Conservation (phyloP, 2,113 vertebrate genomes). For the Hyla sarda region DNA sequence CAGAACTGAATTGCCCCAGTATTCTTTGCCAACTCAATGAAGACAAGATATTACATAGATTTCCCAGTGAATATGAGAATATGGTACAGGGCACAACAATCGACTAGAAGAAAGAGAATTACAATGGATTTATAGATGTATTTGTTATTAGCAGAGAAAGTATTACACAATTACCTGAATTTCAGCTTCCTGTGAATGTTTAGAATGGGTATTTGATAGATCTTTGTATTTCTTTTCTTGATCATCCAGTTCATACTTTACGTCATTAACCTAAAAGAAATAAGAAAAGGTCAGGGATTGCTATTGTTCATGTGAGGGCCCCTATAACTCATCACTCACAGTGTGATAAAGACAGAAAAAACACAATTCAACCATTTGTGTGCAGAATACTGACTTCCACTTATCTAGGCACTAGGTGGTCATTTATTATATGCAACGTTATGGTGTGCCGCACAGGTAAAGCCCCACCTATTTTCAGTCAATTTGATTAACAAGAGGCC, state of each 20-base stretch:
- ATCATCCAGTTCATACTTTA: slow-evolving; percentile 52
- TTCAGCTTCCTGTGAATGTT: slow-evolving; percentile 21
- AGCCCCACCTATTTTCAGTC: no score
- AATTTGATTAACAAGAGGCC: no score
- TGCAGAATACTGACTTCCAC: no score
- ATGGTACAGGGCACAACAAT: neutral
- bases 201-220: slow-evolving; percentile 10
- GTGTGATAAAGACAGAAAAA: no score
- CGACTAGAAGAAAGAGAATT: no score
- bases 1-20: neutral
- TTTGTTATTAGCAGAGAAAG: neutral
- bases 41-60: neutral
- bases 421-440: no score
- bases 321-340: no score
- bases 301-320: no score
- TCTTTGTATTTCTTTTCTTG: slow-evolving; percentile 51
- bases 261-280: slow-evolving; percentile 19
- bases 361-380: no score
- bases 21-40: neutral
- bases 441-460: no score
- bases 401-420: no score
- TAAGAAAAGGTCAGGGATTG: neutral
- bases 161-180: slow-evolving; percentile 9
- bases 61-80: neutral
- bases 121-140: neutral